phyloP scores from a whole-genome alignment of 2,888 invertebrate genomes.

The Drosophila hamatofila region DNA sequence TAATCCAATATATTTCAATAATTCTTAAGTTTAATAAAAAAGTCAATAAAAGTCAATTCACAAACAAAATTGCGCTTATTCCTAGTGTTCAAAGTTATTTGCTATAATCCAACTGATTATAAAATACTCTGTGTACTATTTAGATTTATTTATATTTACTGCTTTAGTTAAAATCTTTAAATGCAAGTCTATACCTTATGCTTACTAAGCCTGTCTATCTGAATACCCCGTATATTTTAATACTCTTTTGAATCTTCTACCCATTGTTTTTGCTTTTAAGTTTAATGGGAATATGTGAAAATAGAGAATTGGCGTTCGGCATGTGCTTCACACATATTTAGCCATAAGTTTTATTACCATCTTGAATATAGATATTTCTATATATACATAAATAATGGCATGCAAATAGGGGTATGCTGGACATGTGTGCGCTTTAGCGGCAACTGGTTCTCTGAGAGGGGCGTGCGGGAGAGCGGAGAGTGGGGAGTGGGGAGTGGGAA shows the following conservation, averaged over 20 bases:
- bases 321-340: conserved; percentile 80
- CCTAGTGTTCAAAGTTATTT: no score
- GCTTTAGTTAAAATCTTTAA: no score
- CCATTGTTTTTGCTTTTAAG: background rate
- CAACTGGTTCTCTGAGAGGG: conserved; percentile 30
- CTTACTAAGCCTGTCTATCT: no score
- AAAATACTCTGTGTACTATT: no score
- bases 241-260: background rate
- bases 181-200: no score
- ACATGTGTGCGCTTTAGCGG: conserved; percentile 41
- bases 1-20: no score
- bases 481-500: background rate
- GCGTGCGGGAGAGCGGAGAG: background rate
- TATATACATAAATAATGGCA: conserved; percentile 19
- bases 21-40: no score
- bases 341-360: conserved; percentile 52
- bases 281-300: background rate
- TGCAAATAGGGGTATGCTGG: conserved; percentile 37
- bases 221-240: background rate
- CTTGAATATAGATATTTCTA: conserved; percentile 34
- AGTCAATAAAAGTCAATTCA: no score
- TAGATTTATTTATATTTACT: no score
- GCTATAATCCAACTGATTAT: no score
- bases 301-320: conserved; percentile 13
- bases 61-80: no score